Evolutionary conservation across 2,113 vertebrate species (phyloP), one percentile per base, ranked within the genome.

Genomic region (Physeter macrocephalus): DNA sequence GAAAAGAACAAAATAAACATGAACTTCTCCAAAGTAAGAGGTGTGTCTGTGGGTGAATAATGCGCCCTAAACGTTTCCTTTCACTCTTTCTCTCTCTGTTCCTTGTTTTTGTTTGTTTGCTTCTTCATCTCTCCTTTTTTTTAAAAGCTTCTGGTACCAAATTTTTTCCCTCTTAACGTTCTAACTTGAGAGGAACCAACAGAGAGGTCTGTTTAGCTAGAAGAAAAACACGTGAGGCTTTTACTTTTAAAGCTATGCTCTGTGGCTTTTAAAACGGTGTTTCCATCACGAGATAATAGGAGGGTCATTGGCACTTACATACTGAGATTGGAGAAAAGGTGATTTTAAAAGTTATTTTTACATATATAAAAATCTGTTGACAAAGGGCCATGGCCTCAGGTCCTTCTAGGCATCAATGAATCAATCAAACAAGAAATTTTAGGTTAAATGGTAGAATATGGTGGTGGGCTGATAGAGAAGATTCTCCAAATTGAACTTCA

Each of bases 401-500:
- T 66, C 36, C 41, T 52, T 41, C 10, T 1, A 52, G n/a, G 31
- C 14, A 46, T 64, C 52, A 25, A 17, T 67, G 62, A 41, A 3
- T 66, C 41, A 23, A 41, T 64, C 52, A 21, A 3, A 52, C 52
- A 23, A 41, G 57, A 36, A 17, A 5, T 8, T 17, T 49, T 52
- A 75, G 21, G 49, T 41, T 31, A 25, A 29, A 11, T 17, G 71
- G 41, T 34, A 14, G 23, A 11, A 15, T 31, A 5, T 14, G 18
- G 9, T 9, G 34, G 2, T 43, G 49, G 39, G 6, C 41, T 86
- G 31, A 5, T 7, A 18, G n/a, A 71, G 10, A 52, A 41, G 9
- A 25, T 29, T 91, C 74, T 72, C 12, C 41, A 72, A 69, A 62
- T 15, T 59, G 23, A 20, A 93, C 82, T 94, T 72, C 81, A 83